Evolutionary conservation across 2,797 vertebrate genomes (phyloP), one percentile per base, ranked within the genome.

Genomic region (Oreortyx pictus): DNA sequence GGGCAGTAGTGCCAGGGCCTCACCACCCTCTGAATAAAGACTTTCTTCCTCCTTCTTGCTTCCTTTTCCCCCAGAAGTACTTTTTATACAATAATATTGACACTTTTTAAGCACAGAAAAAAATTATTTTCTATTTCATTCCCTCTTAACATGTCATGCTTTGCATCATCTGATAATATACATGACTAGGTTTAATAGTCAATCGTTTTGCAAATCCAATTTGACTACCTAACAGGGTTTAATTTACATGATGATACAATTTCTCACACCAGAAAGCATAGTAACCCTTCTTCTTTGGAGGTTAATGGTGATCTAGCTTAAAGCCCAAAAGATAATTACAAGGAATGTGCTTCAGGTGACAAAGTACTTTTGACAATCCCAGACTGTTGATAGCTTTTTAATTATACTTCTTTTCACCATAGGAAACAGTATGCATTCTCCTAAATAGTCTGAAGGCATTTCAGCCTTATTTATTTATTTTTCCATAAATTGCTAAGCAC

Each of bases 181-280:
- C 96, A 96, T 84, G 92, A 97, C 79, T 96, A 96, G 73, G 88
- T 92, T 97, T 97, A 95, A 96, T 94, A 96, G 84, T 96, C 95
- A 96, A 94, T 97, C 85, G 92, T 95, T 96, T 96, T 86, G 86
- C 88, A 97, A 97, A 97, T 97, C 96, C 97, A 97, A 97, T 98
- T 97, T 97, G 96, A 97, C 96, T 96, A 93, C 91, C 65, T 61
- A 97, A 97, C 92, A 71, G 88, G 82, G 83, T 97, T 97, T 97
- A 97, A 97, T 97, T 97, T 97, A 97, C 93, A 97, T 93, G 89
- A 96, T 92, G 97, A 97, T 96, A 97, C 90, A 97, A 97, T 98
- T 97, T 97, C 92, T 97, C 97, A 98, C 96, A 97, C 95, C 96
- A 97, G 96, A 97, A 98, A 97, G 92, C 91, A 94, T 49, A 96